Percentiles rank a stretch among this genome's conserved stretches.
phyloP scores from a whole-genome alignment of 2,888 invertebrate species.

The Drosophila rellima region DNA sequence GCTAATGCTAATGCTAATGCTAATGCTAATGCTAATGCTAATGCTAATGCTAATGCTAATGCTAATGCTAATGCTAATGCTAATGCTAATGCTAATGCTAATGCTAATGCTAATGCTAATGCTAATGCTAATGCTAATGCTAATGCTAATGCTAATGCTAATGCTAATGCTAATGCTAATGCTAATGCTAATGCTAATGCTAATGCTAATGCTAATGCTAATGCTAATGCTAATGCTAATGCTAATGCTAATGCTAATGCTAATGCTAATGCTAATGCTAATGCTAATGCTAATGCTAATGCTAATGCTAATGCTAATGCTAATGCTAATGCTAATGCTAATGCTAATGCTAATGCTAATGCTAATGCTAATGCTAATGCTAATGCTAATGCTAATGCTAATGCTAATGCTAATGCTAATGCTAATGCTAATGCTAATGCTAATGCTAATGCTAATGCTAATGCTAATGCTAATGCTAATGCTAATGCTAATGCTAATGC shows the following conservation, averaged over 20 bases:
- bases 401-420: constrained; percentile 8
- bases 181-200: not conserved
- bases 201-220: not conserved
- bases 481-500: too few relatives aligned
- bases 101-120: constrained; percentile 8
- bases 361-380: constrained; percentile 7
- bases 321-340: constrained; percentile 3
- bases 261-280: constrained; percentile 2
- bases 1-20: too few relatives aligned
- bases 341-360: constrained; percentile 7
- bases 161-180: constrained; percentile 10
- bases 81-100: too few relatives aligned
- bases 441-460: constrained; percentile 5
- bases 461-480: too few relatives aligned
- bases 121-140: constrained; percentile 7
- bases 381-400: constrained; percentile 1
- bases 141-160: constrained; percentile 10
- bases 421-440: constrained; percentile 11
- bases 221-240: not conserved
- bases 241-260: constrained; percentile 4
- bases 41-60: too few relatives aligned
- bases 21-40: too few relatives aligned
- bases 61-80: too few relatives aligned
- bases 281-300: constrained; percentile 2
- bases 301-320: not conserved